Evolutionary conservation across 2,113 vertebrate species (phyloP).

Genomic region (Sapayoa aenigma): DNA sequence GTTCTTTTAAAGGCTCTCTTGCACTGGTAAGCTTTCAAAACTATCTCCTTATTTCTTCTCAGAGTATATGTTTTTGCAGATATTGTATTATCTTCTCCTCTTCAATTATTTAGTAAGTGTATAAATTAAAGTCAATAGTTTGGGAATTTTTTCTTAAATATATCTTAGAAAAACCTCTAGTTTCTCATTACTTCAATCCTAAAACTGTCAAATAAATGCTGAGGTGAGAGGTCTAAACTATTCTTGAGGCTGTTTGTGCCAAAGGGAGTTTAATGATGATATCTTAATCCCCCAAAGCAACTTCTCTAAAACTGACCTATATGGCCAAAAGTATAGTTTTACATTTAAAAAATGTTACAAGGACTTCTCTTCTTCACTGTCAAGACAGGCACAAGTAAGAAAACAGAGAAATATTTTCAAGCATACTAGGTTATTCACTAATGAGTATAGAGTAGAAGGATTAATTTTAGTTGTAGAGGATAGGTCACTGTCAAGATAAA

Average conservation of each 20-base stretch:
- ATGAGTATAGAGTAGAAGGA: background rate
- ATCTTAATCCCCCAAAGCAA: background rate
- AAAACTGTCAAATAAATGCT: background rate
- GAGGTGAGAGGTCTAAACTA: background rate
- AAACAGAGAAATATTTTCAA: background rate
- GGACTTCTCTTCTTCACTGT: background rate
- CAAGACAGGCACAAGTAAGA: background rate
- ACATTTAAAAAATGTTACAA: background rate
- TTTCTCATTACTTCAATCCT: conserved; percentile 16
- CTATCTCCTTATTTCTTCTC: background rate
- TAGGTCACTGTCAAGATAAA: background rate
- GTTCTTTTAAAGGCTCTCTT: background rate
- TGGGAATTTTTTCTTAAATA: background rate
- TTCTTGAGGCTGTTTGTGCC: background rate
- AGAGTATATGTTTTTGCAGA: background rate
- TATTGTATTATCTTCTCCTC: conserved; percentile 5
- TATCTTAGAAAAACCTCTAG: background rate
- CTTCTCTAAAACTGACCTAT: background rate
- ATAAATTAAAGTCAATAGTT: conserved; percentile 40
- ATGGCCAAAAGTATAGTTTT: background rate
- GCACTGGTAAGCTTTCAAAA: background rate
- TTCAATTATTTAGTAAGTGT: conserved; percentile 49
- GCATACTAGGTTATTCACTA: background rate
- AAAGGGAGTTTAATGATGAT: background rate
- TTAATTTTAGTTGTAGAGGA: background rate